Conservation (phyloP, 2,113 vertebrate species). For the Copsychus sechellarum region DNA sequence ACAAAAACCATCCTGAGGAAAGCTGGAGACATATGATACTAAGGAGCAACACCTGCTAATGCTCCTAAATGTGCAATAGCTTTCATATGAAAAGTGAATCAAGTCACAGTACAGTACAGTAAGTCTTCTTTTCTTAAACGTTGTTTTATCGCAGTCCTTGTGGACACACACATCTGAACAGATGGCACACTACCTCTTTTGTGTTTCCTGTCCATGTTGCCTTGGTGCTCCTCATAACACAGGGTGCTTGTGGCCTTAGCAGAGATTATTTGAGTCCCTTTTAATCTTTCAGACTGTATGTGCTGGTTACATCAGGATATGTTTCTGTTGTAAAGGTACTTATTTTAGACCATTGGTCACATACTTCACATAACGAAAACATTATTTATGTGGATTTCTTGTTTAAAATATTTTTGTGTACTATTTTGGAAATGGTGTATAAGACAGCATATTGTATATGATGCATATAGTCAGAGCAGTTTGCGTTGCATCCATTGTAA, state of each 20-base stretch:
- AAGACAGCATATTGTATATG: slow-evolving; percentile 74
- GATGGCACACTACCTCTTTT: slow-evolving; percentile 94
- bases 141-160: slow-evolving; percentile 73
- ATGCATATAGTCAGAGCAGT: slow-evolving; percentile 70
- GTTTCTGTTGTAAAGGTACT: slow-evolving; percentile 81
- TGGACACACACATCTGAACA: slow-evolving; percentile 81
- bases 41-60: slow-evolving; percentile 79
- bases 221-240: slow-evolving; percentile 70
- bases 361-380: slow-evolving; percentile 71
- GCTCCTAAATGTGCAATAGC: slow-evolving; percentile 84
- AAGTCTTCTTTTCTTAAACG: slow-evolving; percentile 70
- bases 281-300: slow-evolving; percentile 82
- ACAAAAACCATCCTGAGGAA: slow-evolving; percentile 56
- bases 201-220: slow-evolving; percentile 75
- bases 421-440: slow-evolving; percentile 73
- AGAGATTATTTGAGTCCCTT: slow-evolving; percentile 59
- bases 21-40: slow-evolving; percentile 69
- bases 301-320: slow-evolving; percentile 92
- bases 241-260: slow-evolving; percentile 78
- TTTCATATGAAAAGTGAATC: slow-evolving; percentile 75
- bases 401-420: slow-evolving; percentile 73
- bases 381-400: slow-evolving; percentile 92
- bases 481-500: slow-evolving; percentile 65
- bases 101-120: slow-evolving; percentile 67
- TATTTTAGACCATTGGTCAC: slow-evolving; percentile 78